Conservation (phyloP, 2,797 vertebrate species). For the Chlorospingus flavigularis region DNA sequence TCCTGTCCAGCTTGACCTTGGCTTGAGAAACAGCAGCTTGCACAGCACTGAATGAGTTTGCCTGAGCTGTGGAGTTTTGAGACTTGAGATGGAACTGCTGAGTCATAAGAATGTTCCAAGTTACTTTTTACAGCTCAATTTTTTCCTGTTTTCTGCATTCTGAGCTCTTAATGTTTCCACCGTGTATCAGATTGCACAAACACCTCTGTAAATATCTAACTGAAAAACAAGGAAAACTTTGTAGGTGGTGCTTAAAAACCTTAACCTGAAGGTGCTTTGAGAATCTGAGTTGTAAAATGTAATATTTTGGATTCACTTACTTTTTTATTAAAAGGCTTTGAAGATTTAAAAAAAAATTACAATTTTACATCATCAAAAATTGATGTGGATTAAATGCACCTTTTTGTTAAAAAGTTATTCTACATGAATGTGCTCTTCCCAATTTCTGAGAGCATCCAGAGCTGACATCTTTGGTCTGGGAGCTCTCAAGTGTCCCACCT, state of each 20-base stretch:
- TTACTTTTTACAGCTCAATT: background rate
- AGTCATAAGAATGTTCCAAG: background rate
- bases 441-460: background rate
- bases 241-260: background rate
- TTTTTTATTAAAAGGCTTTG: background rate
- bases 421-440: background rate
- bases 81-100: background rate
- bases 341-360: background rate
- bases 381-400: background rate
- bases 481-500: background rate
- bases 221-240: background rate
- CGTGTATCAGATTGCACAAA: background rate
- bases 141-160: background rate
- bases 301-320: background rate
- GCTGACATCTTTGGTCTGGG: background rate
- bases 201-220: background rate
- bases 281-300: background rate
- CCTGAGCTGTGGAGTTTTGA: background rate
- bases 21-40: background rate
- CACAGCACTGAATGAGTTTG: background rate
- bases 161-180: accelerated
- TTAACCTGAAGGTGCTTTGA: background rate
- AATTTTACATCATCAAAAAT: background rate
- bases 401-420: background rate
- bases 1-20: conserved; percentile 46